Base-by-base conservation (phyloP, 2,888 invertebrate species). In the Coleophora deauratella region DNA sequence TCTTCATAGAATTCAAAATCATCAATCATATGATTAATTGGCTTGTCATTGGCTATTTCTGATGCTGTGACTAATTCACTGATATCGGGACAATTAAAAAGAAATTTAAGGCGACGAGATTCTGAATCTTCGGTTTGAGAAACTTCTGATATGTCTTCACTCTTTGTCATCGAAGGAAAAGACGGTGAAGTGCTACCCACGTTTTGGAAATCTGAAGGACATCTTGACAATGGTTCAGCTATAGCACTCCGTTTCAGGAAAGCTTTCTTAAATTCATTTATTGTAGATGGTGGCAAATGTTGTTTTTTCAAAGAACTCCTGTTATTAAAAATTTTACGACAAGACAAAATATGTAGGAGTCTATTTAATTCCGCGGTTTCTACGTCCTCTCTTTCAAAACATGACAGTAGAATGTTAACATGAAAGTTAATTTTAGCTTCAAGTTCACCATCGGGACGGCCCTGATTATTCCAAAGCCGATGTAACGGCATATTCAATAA, bases 1-100 rank as follows among this genome's bases (percentile, higher is more conserved):
- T 85, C 81, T 65, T 85, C 84, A 56, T 81, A 82, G 55, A 59
- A 70, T 43, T 82, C 76, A 55, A 59, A 84, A 34, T 82, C 72
- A 39, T 84, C 80, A 37, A 82, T 77, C 42, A 80, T 59, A 43
- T 80, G 74, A 33, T 52, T 58, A 6, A 65, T 52, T 21, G 77
- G 75, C 41, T 61, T 54, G 30, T 66, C 57, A 41, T 57, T 71
- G n/a, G 65, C 62, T 47, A 84, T 75, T 67, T 85, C 84, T 33
- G 68, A 65, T 14, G 77, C 73, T 28, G 82, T 77, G 9, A 80
- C 72, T 43, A 84, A 56, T 57, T 81, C 82, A 50, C 75, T 80
- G 33, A 85, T 66, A 52, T 82, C 82, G 7, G 82, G 77, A 49
- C 79, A 84, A 32, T 76, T 73, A 49, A 84, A 82, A 15, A 84